These are phyloP conservation scores for Lypha dubia DNA, from an alignment of 2,888 invertebrate species.

Conservation along the genomic window DNA sequence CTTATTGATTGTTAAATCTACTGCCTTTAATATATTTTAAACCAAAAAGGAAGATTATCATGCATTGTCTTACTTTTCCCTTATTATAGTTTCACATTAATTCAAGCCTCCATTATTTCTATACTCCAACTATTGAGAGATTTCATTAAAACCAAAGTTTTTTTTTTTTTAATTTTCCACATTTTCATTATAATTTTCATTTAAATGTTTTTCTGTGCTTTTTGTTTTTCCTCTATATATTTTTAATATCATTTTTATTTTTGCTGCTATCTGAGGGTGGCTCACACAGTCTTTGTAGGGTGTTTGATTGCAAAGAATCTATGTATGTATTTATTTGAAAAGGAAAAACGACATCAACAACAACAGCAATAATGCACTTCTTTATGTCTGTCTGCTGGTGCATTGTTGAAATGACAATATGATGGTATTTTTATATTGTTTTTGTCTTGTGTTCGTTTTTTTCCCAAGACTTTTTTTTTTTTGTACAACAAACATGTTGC, in stretches of 20 bases:
- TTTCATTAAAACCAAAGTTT: not conserved
- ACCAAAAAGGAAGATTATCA: too few species aligned
- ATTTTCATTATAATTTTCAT: constrained; percentile 36
- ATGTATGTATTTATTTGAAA: too few species aligned
- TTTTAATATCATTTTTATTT: not conserved
- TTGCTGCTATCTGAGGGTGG: constrained; percentile 9
- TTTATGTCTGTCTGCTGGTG: constrained; percentile 22
- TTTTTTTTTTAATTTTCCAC: not conserved
- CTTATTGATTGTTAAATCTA: too few species aligned
- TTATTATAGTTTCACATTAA: not conserved
- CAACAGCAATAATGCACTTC: constrained; percentile 38
- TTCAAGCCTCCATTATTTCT: not conserved
- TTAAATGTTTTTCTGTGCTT: not conserved
- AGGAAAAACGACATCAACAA: not conserved
- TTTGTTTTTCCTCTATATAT: not conserved
- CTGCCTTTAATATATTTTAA: too few species aligned
- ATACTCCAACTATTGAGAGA: not conserved
- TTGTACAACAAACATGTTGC: constrained; percentile 52
- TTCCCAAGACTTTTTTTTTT: constrained; percentile 12
- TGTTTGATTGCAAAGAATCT: constrained; percentile 45
- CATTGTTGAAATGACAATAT: constrained; percentile 66
- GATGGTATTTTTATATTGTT: constrained; percentile 56
- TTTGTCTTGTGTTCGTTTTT: constrained; percentile 35
- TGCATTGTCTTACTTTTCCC: too few species aligned
- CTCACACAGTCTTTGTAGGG: constrained; percentile 15